These are phyloP conservation scores for Conus betulinus DNA, from an alignment of 1,140 invertebrate genomes.

Conservation along the genomic window DNA sequence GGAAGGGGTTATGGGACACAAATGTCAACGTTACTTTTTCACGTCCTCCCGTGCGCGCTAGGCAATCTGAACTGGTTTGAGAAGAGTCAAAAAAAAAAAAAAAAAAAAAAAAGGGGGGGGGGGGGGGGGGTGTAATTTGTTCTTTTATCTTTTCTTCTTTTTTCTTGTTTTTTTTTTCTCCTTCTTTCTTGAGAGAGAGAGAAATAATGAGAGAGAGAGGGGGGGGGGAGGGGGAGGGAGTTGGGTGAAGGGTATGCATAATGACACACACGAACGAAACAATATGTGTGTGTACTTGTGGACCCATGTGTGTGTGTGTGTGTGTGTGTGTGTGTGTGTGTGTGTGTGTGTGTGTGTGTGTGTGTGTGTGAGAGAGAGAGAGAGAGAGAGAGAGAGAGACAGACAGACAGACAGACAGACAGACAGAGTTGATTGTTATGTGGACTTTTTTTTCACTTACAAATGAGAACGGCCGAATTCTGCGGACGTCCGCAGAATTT, in stretches of 20 bases:
- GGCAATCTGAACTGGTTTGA: neutral
- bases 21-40: neutral
- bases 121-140: neutral
- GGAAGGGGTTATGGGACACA: neutral
- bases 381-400: conserved; percentile 3
- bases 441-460: too few relatives aligned
- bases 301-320: neutral
- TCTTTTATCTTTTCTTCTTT: neutral
- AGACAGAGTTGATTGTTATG: neutral
- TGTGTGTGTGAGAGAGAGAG: conserved; percentile 10
- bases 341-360: conserved; percentile 21
- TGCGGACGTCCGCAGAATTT: too few relatives aligned
- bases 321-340: conserved; percentile 5
- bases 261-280: too few relatives aligned
- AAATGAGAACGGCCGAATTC: too few relatives aligned
- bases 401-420: neutral
- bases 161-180: neutral
- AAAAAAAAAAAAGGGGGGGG: too few relatives aligned
- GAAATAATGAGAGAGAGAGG: too few relatives aligned
- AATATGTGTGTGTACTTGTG: neutral
- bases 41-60: neutral
- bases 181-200: neutral
- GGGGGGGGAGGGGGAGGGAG: too few relatives aligned
- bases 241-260: too few relatives aligned
- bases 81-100: neutral